Evolutionary conservation across 2,797 vertebrate genomes (phyloP), one percentile per base, ranked within the genome.

Genomic region (Sternarchorhynchus goeldii): DNA sequence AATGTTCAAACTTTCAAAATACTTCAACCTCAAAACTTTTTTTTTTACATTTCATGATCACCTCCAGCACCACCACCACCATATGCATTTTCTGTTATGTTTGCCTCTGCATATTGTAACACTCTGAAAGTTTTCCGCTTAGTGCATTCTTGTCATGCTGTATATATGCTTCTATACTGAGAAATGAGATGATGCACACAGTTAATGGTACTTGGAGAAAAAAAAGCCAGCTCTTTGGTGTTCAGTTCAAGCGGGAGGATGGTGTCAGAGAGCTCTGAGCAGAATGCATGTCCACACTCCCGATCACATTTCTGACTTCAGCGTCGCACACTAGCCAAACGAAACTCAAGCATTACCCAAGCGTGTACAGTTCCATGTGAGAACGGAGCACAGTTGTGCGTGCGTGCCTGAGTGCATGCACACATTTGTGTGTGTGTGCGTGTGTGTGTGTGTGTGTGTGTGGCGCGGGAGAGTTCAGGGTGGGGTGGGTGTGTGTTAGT

Each of bases 211-310:
- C 71, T 77, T 62, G 56, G 60, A 41, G 45, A 64, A 20, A 10
- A 25, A 77, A 53, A 84, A 75, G 78, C 71, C 12, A 25, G 31
- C 39, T 65, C 65, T 57, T 69, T 72, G 69, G 60, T 73, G 65
- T 81, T 76, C 81, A 66, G 78, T 85, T 82, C 64, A 78, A 63
- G 53, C 66, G 60, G 59, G 70, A 79, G 78, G 59, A 58, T 63
- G 21, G 55, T 74, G 64, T 79, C 62, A 55, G 34, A 78, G 79
- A 12, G 60, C 41, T n/a, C 55, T 66, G 66, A 76, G 64, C 70
- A 72, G 74, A 53, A 69, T 17, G 65, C 71, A 82, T 65, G 36
- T 83, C 74, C 74, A 73, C 50, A 59, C 71, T 70, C 75, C n/a
- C 67, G 59, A 8, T 75, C 34, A 18, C 60, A 65, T 78, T 65